These are phyloP conservation scores for Oscheius sp. DNA, from an alignment of 1,140 invertebrate species.

Conservation along the genomic window DNA sequence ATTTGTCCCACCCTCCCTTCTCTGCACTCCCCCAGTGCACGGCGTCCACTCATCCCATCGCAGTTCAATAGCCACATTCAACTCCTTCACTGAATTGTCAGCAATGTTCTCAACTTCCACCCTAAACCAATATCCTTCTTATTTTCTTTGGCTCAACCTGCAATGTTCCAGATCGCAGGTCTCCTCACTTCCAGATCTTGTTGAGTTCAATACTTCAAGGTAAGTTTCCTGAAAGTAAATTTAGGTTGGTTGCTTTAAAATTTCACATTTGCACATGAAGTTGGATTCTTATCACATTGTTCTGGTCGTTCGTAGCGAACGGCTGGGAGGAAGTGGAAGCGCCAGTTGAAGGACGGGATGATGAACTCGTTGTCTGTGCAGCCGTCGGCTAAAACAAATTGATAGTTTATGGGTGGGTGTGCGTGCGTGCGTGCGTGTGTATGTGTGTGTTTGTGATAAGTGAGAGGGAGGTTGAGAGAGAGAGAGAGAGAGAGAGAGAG, in stretches of 20 bases:
- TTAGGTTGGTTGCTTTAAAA: background rate
- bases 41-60: constrained; percentile 19
- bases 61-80: constrained; percentile 9
- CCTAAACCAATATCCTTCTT: too few species aligned
- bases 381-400: constrained; percentile 6
- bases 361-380: constrained; percentile 2
- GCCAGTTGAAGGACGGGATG: constrained; percentile 21
- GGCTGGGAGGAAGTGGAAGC: constrained; percentile 23
- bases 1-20: constrained; percentile 12
- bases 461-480: too few species aligned
- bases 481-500: too few species aligned
- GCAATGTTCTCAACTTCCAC: background rate
- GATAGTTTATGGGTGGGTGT: background rate
- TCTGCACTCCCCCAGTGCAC: constrained; percentile 2
- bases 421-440: too few species aligned
- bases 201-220: background rate
- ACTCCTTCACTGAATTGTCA: constrained; percentile 11
- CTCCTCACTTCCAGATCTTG: background rate
- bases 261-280: background rate
- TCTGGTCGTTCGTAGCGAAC: background rate
- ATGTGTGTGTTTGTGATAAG: too few species aligned
- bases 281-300: background rate
- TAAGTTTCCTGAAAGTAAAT: background rate
- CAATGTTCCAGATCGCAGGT: background rate
- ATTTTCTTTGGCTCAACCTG: too few species aligned